Percentiles rank a stretch among this genome's conserved stretches.
Evolutionary conservation across 2,888 invertebrate species (phyloP).

Genomic region (Priocnemis perturbator): DNA sequence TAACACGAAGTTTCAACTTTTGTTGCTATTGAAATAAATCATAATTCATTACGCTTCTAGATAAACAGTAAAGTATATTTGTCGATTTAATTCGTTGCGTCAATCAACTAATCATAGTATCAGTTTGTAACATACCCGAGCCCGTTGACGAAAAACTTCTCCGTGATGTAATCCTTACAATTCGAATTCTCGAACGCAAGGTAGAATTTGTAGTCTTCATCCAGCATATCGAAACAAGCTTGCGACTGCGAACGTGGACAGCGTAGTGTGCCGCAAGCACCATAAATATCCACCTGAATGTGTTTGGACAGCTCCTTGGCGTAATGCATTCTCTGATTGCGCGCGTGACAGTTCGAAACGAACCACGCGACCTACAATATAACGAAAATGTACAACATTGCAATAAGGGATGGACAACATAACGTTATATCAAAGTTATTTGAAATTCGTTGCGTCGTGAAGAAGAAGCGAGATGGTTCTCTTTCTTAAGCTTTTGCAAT

Average conservation of each 20-base stretch:
- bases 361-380: constrained; percentile 92
- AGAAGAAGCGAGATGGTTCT: too few relatives aligned
- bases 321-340: constrained; percentile 91
- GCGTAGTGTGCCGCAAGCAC: constrained; percentile 89
- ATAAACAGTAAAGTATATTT: too few relatives aligned
- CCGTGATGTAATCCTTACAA: constrained; percentile 96
- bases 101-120: too few relatives aligned
- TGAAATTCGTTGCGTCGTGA: too few relatives aligned
- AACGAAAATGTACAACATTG: not conserved
- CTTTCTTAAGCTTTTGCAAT: too few relatives aligned
- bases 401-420: not conserved
- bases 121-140: constrained; percentile 80
- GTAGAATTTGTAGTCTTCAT: constrained; percentile 96
- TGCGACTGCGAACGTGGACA: constrained; percentile 89
- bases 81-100: too few relatives aligned
- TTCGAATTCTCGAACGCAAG: constrained; percentile 98
- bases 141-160: constrained; percentile 97
- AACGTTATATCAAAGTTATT: not conserved
- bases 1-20: too few relatives aligned
- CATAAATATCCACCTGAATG: constrained; percentile 94
- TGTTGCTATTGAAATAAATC: too few relatives aligned
- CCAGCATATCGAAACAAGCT: constrained; percentile 92
- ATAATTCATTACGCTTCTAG: too few relatives aligned
- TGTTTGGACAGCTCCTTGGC: constrained; percentile 90
- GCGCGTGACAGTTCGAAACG: constrained; percentile 96